Evolutionary conservation across 1,140 invertebrate genomes (phyloP), one percentile per base, ranked within the genome.

Genomic region (Pectinophora gossypiella): DNA sequence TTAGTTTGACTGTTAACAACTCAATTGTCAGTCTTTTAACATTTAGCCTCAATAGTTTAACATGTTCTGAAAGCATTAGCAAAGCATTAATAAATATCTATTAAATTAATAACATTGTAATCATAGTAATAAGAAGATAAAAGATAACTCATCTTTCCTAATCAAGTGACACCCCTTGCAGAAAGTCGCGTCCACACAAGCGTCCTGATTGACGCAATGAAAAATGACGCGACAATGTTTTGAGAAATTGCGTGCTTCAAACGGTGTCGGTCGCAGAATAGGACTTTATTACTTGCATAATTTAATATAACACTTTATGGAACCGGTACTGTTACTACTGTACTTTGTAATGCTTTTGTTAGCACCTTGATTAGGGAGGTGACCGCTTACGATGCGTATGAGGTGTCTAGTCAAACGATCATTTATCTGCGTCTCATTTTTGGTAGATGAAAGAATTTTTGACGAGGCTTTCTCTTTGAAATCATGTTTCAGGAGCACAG

Each of bases 161-260:
- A n/a, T 32, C 9, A 32, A 32, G 54, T 61, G 32, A 22, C 19
- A 9, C 1, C 38, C 7, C 46, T 21, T 9, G 2, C 27, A 32
- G 9, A 40, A 58, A 55, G 54, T 51, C 48, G 50, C 48, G 50
- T 69, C 61, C 51, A 63, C 56, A 66, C 65, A 76, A 74, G 68
- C 65, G 54, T 51, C 56, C 72, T 81, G 83, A 83, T 86, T 84
- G 83, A 84, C 67, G 76, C 73, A 75, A 79, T 82, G 77, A 86
- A 76, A 81, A 84, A 86, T 83, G 83, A 84, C 57, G 76, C 69
- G 68, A 83, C 70, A 80, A 83, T 74, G 67, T 84, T 82, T 73
- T 81, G 76, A 81, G 78, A 82, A 83, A 79, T 82, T 69, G 68
- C 70, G 61, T 72, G 47, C 66, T 70, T 49, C 16, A 65, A 53